Percentiles rank a stretch among this genome's conserved stretches.
Evolutionary conservation across 2,113 vertebrate species (phyloP).

Genomic region (Cavia porcellus): DNA sequence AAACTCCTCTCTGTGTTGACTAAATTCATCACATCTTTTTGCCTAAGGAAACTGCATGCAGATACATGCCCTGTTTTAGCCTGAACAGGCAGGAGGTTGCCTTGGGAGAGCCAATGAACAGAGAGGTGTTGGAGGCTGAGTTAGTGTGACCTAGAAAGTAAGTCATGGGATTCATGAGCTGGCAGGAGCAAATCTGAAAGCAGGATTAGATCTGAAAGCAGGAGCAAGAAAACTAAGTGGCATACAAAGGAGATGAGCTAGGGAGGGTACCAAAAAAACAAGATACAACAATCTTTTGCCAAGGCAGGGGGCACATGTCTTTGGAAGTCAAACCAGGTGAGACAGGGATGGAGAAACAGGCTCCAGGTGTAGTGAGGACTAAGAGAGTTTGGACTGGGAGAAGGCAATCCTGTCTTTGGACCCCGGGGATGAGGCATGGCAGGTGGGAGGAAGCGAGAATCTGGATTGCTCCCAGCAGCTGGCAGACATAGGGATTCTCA

Average conservation of each 20-base stretch:
- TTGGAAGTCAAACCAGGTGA: constrained; percentile 24
- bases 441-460: neutral
- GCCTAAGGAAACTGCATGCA: neutral
- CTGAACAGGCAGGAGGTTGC: neutral
- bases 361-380: neutral
- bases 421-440: neutral
- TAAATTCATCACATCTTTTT: neutral
- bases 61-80: neutral
- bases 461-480: neutral
- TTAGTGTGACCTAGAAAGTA: constrained; percentile 42
- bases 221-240: neutral
- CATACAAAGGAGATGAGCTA: neutral
- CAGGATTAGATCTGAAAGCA: neutral
- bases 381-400: neutral
- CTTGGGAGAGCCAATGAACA: neutral
- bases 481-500: neutral
- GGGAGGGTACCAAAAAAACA: neutral
- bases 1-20: neutral
- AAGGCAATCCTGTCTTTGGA: neutral
- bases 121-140: neutral
- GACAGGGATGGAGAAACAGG: neutral
- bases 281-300: neutral
- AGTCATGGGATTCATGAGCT: neutral
- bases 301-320: neutral
- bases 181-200: neutral